Evolutionary conservation across 1,140 invertebrate genomes (phyloP).

Genomic region (Cardiocondyla obscurior): DNA sequence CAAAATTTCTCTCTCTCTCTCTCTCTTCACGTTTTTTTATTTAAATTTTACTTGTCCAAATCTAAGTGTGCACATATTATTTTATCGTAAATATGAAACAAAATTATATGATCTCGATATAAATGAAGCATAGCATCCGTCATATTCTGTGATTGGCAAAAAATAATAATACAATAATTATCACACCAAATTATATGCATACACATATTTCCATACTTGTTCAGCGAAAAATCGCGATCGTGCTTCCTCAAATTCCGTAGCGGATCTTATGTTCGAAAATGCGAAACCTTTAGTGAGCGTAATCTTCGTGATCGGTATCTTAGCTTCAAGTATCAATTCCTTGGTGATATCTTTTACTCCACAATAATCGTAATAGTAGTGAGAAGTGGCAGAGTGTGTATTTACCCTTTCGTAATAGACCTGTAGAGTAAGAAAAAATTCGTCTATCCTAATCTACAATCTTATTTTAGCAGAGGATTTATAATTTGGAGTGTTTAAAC

Average conservation of each 20-base stretch:
- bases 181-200: neutral
- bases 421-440: slow-evolving; percentile 78
- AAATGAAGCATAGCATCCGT: no score
- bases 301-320: slow-evolving; percentile 90
- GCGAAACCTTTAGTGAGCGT: slow-evolving; percentile 92
- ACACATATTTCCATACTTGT: slow-evolving; percentile 71
- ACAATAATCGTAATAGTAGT: slow-evolving; percentile 91
- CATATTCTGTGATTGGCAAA: no score
- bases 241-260: slow-evolving; percentile 93
- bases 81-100: no score
- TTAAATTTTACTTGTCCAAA: neutral
- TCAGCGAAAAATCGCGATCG: slow-evolving; percentile 92
- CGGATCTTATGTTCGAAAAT: slow-evolving; percentile 91
- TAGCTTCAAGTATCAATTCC: slow-evolving; percentile 87
- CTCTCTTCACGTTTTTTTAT: neutral
- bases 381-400: slow-evolving; percentile 90
- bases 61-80: no score
- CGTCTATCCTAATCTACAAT: neutral
- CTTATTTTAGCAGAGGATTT: neutral
- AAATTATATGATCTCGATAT: no score
- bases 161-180: neutral
- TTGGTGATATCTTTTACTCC: slow-evolving; percentile 93
- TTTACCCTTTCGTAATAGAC: slow-evolving; percentile 94
- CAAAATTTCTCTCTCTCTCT: neutral
- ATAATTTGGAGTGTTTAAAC: neutral